Conservation (phyloP, 1,140 invertebrate genomes). For the Neuroterus valhalla region DNA sequence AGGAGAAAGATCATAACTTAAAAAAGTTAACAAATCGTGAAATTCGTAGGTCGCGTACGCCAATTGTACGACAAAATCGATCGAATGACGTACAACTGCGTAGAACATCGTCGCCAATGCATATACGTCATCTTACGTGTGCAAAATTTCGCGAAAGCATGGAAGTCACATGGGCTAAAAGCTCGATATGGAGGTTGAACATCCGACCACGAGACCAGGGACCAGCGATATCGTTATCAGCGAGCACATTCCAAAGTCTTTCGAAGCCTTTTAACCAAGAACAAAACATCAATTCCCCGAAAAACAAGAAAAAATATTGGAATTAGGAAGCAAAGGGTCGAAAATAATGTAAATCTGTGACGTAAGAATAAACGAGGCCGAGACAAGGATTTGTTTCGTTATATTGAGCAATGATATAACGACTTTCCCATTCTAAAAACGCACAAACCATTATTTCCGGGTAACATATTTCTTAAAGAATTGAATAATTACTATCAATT, state of each 20-base stretch:
- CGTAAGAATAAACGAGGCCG: conserved; percentile 42
- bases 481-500: not conserved
- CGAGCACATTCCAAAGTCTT: not conserved
- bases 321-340: not conserved
- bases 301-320: not conserved
- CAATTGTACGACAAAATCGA: not conserved
- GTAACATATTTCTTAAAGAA: not conserved
- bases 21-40: too few species aligned
- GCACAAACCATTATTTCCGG: not conserved
- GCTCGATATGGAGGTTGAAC: not conserved
- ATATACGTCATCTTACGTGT: conserved; percentile 1
- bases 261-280: not conserved
- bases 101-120: not conserved
- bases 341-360: conserved; percentile 34
- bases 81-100: conserved; percentile 23
- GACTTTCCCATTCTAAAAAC: not conserved
- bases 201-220: conserved; percentile 20
- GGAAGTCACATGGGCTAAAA: conserved; percentile 65
- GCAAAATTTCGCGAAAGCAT: conserved; percentile 50
- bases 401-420: not conserved
- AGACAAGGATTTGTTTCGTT: conserved; percentile 31
- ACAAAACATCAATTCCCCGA: not conserved
- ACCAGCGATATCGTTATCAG: not conserved
- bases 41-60: not conserved
- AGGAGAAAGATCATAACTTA: too few species aligned